Base-by-base conservation (phyloP, 1,140 invertebrate genomes). In the Drosophila saltans region DNA sequence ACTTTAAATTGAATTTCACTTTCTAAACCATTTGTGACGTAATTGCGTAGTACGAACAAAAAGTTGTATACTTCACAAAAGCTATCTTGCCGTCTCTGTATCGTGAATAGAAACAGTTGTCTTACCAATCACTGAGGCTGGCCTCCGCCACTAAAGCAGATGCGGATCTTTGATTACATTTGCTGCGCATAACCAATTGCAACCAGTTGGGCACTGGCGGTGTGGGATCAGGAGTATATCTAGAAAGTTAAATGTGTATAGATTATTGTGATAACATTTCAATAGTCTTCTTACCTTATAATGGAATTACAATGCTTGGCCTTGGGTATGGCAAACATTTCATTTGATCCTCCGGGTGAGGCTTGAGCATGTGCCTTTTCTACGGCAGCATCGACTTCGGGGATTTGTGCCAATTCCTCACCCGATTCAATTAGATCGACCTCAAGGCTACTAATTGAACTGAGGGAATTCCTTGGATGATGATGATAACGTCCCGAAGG, bases 121-220 rank as follows among this genome's bases (percentile, higher is more conserved):
- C 83, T 88, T 69, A 88, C 83, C 83, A 83, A 75, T 88, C 83
- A 57, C 78, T 80, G 48, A 24, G 6, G 52, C 24, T 30, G 79
- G 72, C 16, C 66, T 52, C 45, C 45, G 10, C 9, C n/a, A 21
- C 58, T 11, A 56, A 55, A 56, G 33, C 33, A 41, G 58, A 57
- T 66, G 28, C 57, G 1, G 72, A 7, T 4, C 82, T 76, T 43
- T 82, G 75, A 80, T 81, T 92, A 69, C 89, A 86, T 81, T 92
- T 92, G 67, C 88, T 92, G 55, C 85, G 89, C 88, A 92, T 91
- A 9, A 92, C 91, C 73, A 92, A 73, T 62, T 92, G 92, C 75
- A 92, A 67, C 92, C 92, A 92, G 66, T 92, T 92, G 57, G 91
- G 92, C 21, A 91, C 75, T 9, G 81, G 73, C n/a, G 91, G 74